Conservation (phyloP, 1,140 invertebrate genomes). For the Mercenaria mercenaria region DNA sequence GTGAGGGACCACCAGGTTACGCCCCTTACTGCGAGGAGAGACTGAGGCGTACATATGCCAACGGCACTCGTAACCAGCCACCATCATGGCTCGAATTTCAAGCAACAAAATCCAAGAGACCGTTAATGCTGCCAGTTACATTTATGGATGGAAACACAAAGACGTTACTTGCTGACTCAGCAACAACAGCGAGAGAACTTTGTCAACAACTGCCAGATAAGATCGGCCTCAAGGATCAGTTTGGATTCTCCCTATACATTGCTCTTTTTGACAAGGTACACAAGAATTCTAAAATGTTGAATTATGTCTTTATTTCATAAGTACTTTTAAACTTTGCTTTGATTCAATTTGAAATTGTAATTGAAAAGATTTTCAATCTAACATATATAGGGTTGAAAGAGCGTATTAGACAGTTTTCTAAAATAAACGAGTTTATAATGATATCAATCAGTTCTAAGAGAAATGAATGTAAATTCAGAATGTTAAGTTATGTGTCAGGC, state of each 20-base stretch:
- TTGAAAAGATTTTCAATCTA: too few species aligned
- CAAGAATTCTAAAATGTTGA: too few species aligned
- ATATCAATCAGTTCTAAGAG: too few species aligned
- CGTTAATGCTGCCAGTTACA: conserved; percentile 99
- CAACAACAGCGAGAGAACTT: conserved; percentile 98
- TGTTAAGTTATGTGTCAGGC: too few species aligned
- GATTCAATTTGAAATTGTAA: too few species aligned
- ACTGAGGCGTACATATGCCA: conserved; percentile 97
- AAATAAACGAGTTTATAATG: too few species aligned
- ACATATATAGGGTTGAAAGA: too few species aligned
- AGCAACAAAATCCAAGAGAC: conserved; percentile 98
- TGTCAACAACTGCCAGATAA: conserved; percentile 99
- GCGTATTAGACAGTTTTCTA: too few species aligned
- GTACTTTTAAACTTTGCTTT: too few species aligned
- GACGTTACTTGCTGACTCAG: conserved; percentile 98
- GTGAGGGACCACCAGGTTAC: conserved; percentile 92
- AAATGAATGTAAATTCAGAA: too few species aligned
- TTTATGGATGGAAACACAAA: conserved; percentile 99
- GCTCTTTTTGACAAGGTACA: conserved; percentile 99
- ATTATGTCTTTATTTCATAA: too few species aligned
- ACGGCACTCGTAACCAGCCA: conserved; percentile 99
- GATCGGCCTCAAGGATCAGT: conserved; percentile 97
- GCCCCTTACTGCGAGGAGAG: conserved; percentile 99
- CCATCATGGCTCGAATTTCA: conserved; percentile 98
- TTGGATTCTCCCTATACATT: conserved; percentile 99